Conservation (phyloP, 2,888 invertebrate genomes). For the Xanthia icteritia region DNA sequence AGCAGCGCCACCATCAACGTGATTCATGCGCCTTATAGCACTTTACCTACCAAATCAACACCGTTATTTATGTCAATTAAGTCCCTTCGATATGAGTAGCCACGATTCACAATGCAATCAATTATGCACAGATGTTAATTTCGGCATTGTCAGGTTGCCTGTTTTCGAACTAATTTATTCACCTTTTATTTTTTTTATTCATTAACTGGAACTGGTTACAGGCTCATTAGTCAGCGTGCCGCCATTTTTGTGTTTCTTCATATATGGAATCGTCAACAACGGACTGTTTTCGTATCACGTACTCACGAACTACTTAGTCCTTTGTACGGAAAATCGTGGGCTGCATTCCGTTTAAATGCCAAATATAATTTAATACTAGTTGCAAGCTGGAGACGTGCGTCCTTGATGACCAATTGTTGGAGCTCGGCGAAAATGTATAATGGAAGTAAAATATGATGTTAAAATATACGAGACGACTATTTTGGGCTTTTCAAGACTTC, state of each 20-base stretch:
- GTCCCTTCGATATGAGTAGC: neutral
- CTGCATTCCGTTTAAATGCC: conserved; percentile 64
- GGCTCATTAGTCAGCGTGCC: neutral
- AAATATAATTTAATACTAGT: conserved; percentile 56
- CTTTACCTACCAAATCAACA: neutral
- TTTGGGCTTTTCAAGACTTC: neutral
- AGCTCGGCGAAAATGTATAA: conserved; percentile 11
- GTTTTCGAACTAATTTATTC: neutral
- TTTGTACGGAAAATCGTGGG: conserved; percentile 38
- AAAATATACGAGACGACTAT: neutral
- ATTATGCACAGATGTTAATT: neutral
- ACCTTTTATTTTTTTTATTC: neutral
- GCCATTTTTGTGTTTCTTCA: neutral
- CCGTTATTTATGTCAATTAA: neutral
- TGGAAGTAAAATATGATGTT: neutral
- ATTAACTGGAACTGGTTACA: neutral
- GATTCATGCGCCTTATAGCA: no score
- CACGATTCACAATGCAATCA: neutral
- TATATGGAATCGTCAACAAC: conserved; percentile 21
- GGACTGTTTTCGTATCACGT: conserved; percentile 30
- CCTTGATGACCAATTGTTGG: conserved; percentile 34
- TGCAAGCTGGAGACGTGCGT: conserved; percentile 24
- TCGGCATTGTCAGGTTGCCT: neutral
- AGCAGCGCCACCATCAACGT: no score
- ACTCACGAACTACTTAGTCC: conserved; percentile 17